Percentiles rank a stretch among this genome's conserved stretches.
These are phyloP conservation scores for Cryptoblepharus egeriae DNA, from an alignment of 2,797 vertebrate species.

Conservation along the genomic window DNA sequence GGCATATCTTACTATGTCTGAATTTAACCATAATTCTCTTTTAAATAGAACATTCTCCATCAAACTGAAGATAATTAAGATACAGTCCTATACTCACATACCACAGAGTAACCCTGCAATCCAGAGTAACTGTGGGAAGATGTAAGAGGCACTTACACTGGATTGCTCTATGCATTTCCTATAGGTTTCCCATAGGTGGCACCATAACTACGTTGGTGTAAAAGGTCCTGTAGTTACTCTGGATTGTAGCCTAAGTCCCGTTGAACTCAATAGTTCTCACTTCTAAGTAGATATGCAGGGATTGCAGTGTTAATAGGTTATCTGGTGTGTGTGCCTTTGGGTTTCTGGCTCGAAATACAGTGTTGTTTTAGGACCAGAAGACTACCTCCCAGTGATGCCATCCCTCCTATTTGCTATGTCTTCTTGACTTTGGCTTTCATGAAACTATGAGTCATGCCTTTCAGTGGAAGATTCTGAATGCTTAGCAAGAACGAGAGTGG, in stretches of 20 bases:
- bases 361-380: slow-evolving; percentile 22
- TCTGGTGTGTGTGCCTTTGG: slow-evolving; percentile 37
- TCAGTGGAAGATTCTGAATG: slow-evolving; percentile 63
- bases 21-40: slow-evolving; percentile 36
- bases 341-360: slow-evolving; percentile 52
- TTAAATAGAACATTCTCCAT: background rate
- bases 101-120: no score
- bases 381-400: background rate
- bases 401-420: slow-evolving; percentile 13
- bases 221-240: no score
- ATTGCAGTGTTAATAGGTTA: no score
- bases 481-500: slow-evolving; percentile 64
- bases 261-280: no score
- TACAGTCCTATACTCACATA: no score
- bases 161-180: no score
- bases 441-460: slow-evolving; percentile 69
- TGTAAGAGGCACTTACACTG: no score
- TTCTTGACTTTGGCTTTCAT: slow-evolving; percentile 65
- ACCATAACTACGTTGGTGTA: no score
- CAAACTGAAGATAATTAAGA: slow-evolving; percentile 51
- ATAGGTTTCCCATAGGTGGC: no score
- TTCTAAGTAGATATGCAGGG: no score
- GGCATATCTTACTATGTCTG: slow-evolving; percentile 32
- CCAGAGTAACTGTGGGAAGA: no score
- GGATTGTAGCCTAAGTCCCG: no score